Evolutionary conservation across 2,797 vertebrate species (phyloP).

Genomic region (Spizella passerina): DNA sequence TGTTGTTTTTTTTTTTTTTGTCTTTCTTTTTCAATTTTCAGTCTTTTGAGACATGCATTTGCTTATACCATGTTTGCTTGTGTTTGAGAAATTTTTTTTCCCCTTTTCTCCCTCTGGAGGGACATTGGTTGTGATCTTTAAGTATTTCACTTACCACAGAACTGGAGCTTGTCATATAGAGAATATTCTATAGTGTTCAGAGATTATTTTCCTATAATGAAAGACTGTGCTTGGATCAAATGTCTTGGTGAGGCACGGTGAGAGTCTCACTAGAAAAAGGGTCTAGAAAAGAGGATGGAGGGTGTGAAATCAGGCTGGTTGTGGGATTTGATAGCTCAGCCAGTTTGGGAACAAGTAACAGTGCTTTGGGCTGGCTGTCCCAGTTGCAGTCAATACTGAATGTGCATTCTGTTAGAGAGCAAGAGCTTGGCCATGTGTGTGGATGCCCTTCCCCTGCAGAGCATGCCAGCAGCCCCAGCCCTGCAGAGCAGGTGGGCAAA

Average conservation of each 20-base stretch:
- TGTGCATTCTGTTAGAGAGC: background rate
- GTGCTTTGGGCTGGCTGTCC: background rate
- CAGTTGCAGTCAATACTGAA: rapidly evolving
- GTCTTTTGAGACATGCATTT: conserved; percentile 46
- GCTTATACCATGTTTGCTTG: conserved; percentile 42
- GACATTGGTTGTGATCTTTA: conserved; percentile 15
- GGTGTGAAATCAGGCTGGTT: background rate
- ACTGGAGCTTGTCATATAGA: conserved; percentile 3
- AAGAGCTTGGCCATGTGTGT: background rate
- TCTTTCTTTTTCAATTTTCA: background rate
- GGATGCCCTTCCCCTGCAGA: background rate
- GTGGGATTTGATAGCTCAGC: background rate
- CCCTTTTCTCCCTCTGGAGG: conserved; percentile 25
- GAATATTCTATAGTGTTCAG: background rate
- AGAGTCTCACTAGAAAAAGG: background rate
- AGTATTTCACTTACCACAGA: background rate
- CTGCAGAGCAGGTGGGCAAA: background rate
- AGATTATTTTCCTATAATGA: conserved; percentile 28
- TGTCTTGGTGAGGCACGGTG: background rate
- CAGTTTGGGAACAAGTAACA: background rate
- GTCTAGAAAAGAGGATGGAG: background rate
- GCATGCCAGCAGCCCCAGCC: background rate
- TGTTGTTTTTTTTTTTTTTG: background rate
- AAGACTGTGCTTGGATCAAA: background rate
- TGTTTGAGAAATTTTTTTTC: background rate